Evolutionary conservation across 2,797 vertebrate genomes (phyloP), one percentile per base, ranked within the genome.

Genomic region (Bovichtus variegatus): DNA sequence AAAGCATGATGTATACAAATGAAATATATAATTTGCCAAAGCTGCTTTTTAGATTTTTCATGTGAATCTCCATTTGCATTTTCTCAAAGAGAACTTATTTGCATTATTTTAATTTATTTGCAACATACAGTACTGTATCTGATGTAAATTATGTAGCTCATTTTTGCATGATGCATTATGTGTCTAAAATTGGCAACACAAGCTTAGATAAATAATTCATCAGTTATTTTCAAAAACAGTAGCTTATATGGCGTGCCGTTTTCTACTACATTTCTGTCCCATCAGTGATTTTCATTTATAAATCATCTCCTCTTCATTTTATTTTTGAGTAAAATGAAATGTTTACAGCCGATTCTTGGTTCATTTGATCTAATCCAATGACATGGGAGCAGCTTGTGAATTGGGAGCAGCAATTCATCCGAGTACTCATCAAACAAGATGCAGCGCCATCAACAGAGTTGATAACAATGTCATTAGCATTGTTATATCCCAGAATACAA

Each of bases 181-280:
- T 43, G 51, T 58, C 53, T 61, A 70, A 74, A 80, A 69, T 64
- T 23, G 41, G 76, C 55, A 82, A 40, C 55, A 19, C 38, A 31
- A n/a, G 65, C 78, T 87, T 78, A 89, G 76, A 89, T 90, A 51
- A 76, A 92, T 88, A 74, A 84, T 87, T 86, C 38, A 89, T 74
- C 34, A 1, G 0, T 49, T 70, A n/a, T 40, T 82, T 79, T 72
- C 2, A 69, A 47, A 81, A 78, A 67, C 51, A 27, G 53, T 27
- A 15, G 49, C 66, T 68, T 57, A 46, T 62, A 60, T 49, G 10
- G 13, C 18, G 13, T 40, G 11, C 16, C 68, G 70, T 57, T 64
- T 50, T 44, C 55, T 19, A 12, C 21, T n/a, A 3, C 49, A 74
- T 76, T 70, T 84, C 46, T 38, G 9, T 62, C 9, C 2, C 53